Evolutionary conservation across 2,113 vertebrate species (phyloP), one percentile per base, ranked within the genome.

Genomic region (Gymnocephalus cernua): DNA sequence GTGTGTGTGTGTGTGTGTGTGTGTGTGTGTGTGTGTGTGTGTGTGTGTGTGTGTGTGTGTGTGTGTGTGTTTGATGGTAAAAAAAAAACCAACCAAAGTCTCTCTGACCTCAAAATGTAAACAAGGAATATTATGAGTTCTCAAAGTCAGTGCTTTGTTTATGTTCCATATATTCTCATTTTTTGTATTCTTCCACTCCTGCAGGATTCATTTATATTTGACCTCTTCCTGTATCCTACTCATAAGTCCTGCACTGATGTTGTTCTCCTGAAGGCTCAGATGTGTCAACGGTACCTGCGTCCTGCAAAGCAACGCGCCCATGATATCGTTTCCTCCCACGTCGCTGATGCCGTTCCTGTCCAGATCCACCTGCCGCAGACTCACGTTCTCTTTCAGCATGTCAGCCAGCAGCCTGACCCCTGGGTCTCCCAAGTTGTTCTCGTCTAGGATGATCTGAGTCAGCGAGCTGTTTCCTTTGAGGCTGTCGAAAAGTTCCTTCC

Each of bases 401-500:
- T 95, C 91, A 0, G 95, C 93, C 74, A 96, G 91, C 54, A 95
- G 88, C 79, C 93, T 86, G 38, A 93, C 92, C 19, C 95, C 95
- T 0, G 90, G 89, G 82, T 96, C 95, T 4, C 94, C 94, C 57
- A 96, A 74, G 56, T 88, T 82, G 79, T 91, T 95, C 84, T 96
- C 95, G 16, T 96, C 96, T n/a, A 96, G 89, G 67, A 95, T 92
- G 59, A 96, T 89, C 45, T 93, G 94, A 48, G 59, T 77, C 35
- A 96, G 82, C 0, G 85, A 84, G 64, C 18, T 13, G 83, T 95
- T 95, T 27, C 51, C 86, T 77, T 82, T 95, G 2, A 96, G 72
- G 77, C 93, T 94, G 79, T 95, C 85, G 44, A 96, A 96, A 38
- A 96, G 87, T 18, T 93, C 92, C 62, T 86, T 93, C 96, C 96